A percentile compares a stretch with the other conserved stretches of the same genome.
Evolutionary conservation across 2,888 invertebrate species (phyloP).

Genomic region (Plusia festucae): DNA sequence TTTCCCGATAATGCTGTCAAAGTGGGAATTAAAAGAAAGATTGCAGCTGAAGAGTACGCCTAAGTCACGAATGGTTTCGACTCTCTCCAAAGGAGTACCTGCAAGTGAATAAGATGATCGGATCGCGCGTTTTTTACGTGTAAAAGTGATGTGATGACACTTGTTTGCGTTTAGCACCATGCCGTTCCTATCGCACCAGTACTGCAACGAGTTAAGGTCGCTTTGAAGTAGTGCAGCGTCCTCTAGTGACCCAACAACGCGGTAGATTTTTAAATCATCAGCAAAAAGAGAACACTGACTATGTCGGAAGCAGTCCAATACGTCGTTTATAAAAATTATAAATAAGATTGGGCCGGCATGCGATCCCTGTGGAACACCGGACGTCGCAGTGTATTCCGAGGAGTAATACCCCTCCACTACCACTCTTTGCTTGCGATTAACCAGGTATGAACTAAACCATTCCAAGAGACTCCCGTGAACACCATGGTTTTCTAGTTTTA

Average conservation of each 20-base stretch:
- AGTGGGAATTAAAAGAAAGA: no score
- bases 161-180: no score
- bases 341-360: background rate
- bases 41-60: no score
- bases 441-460: background rate
- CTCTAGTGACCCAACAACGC: background rate
- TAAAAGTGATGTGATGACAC: no score
- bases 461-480: background rate
- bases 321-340: background rate
- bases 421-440: background rate
- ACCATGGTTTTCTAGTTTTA: background rate
- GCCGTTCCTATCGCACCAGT: no score
- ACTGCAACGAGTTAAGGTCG: no score
- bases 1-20: no score
- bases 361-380: background rate
- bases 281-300: background rate
- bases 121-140: no score
- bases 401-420: background rate
- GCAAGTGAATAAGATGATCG: no score
- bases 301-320: background rate
- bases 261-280: background rate
- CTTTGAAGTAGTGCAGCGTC: no score
- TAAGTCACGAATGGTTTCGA: no score
- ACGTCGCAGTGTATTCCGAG: background rate
- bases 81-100: no score